These are phyloP conservation scores for Adrianichthys oophorus DNA, from an alignment of 2,797 vertebrate species.

Conservation along the genomic window DNA sequence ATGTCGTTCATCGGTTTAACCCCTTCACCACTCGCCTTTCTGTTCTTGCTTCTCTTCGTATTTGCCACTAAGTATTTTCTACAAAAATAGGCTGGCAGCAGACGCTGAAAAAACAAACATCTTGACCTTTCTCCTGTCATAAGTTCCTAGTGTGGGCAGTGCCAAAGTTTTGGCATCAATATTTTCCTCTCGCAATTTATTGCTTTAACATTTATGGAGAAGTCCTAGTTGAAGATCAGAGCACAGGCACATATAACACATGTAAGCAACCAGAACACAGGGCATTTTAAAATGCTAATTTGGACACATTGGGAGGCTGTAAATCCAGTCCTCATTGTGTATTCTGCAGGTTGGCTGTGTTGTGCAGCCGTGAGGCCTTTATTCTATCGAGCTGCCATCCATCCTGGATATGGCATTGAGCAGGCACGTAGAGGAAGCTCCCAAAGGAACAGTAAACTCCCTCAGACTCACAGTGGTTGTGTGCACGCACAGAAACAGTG, in stretches of 20 bases:
- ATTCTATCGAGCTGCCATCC: conserved; percentile 73
- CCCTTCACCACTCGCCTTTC: conserved; percentile 7
- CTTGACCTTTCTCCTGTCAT: conserved; percentile 24
- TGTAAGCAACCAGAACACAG: conserved; percentile 25
- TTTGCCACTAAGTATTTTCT: conserved; percentile 8
- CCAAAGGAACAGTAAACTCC: conserved; percentile 62
- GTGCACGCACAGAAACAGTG: conserved; percentile 62
- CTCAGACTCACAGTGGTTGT: conserved; percentile 62
- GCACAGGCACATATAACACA: conserved; percentile 41
- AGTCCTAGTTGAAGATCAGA: conserved; percentile 56
- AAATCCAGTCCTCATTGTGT: conserved; percentile 71
- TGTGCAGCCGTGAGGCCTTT: conserved; percentile 70
- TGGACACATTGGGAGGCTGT: conserved; percentile 58
- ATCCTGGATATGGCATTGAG: conserved; percentile 63
- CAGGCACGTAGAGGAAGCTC: conserved; percentile 65
- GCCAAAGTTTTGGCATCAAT: conserved; percentile 53
- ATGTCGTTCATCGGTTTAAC: conserved; percentile 29
- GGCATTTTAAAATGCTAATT: conserved; percentile 69
- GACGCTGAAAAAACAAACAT: conserved; percentile 12
- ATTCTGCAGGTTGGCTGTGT: conserved; percentile 69
- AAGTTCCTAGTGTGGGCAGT: conserved; percentile 32
- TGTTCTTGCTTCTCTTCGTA: not conserved
- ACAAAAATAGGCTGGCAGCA: conserved; percentile 32
- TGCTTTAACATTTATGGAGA: conserved; percentile 65
- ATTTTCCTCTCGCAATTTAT: conserved; percentile 62